Evolutionary conservation across 2,888 invertebrate genomes (phyloP).

Genomic region (Philereme vetulata): DNA sequence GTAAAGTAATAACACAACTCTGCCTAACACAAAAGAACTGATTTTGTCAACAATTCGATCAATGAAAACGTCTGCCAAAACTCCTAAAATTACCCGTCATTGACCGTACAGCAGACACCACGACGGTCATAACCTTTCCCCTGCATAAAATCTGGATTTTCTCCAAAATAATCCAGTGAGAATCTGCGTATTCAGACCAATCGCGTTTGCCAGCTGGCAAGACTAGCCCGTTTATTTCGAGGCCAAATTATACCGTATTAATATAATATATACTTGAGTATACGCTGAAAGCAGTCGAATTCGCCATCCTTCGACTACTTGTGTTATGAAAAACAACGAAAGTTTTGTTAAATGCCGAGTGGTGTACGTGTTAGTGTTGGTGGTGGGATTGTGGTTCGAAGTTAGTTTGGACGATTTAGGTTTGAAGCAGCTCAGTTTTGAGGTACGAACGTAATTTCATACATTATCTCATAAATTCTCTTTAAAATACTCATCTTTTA

Average conservation of each 20-base stretch:
- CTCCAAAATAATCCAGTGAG: conserved; percentile 44
- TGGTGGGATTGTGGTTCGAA: conserved; percentile 46
- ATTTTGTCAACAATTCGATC: conserved; percentile 3
- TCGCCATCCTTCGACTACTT: conserved; percentile 23
- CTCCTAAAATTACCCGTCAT: conserved; percentile 6
- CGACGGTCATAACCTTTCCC: conserved; percentile 15
- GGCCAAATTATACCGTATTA: conserved; percentile 23
- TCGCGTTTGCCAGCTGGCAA: conserved; percentile 40
- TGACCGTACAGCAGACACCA: conserved; percentile 7
- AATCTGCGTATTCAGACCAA: conserved; percentile 20
- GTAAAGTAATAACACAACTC: too few species aligned
- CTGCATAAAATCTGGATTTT: conserved; percentile 28
- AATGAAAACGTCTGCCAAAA: conserved; percentile 12
- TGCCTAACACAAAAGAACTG: too few species aligned
- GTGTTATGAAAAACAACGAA: conserved; percentile 40
- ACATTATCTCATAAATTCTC: too few species aligned
- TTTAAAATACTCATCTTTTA: too few species aligned
- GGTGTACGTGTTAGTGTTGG: conserved; percentile 39
- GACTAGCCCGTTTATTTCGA: conserved; percentile 33
- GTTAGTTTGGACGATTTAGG: conserved; percentile 28
- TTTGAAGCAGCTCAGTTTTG: conserved; percentile 25
- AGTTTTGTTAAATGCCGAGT: conserved; percentile 33
- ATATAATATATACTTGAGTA: background rate
- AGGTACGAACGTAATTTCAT: conserved; percentile 30
- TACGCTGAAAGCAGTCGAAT: conserved; percentile 14